These are phyloP conservation scores for Xylota sylvarum DNA, from an alignment of 2,888 invertebrate genomes.

Conservation along the genomic window DNA sequence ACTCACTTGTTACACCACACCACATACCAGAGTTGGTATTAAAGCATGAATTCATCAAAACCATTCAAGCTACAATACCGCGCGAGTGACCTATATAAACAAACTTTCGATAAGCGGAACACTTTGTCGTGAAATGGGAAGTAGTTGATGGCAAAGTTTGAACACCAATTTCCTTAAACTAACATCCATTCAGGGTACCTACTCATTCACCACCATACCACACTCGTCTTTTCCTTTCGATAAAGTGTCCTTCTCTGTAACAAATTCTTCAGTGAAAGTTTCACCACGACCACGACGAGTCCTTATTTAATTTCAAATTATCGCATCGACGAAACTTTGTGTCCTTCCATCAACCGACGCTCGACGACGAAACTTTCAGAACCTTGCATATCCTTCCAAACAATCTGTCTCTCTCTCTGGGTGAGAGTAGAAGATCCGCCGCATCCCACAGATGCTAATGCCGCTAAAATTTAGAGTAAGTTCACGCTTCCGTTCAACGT, in stretches of 20 bases:
- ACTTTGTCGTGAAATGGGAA: not conserved
- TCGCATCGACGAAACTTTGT: slow-evolving; percentile 57
- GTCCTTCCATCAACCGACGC: slow-evolving; percentile 5
- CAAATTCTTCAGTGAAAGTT: slow-evolving; percentile 52
- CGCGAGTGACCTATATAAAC: not conserved
- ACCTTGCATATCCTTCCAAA: slow-evolving; percentile 63
- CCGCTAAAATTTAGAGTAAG: slow-evolving; percentile 55
- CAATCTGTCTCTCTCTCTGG: slow-evolving; percentile 52
- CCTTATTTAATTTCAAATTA: slow-evolving; percentile 75
- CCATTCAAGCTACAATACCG: not conserved
- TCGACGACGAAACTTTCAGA: slow-evolving; percentile 55
- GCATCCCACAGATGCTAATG: slow-evolving; percentile 48
- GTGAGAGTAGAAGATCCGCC: slow-evolving; percentile 26
- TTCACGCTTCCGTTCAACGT: slow-evolving; percentile 63
- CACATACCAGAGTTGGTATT: not conserved
- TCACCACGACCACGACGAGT: slow-evolving; percentile 41
- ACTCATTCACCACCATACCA: not conserved
- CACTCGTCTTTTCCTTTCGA: slow-evolving; percentile 51
- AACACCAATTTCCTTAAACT: slow-evolving; percentile 57
- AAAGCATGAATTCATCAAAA: not conserved
- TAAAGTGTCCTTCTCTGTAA: slow-evolving; percentile 35
- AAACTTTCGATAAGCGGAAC: slow-evolving; percentile 13
- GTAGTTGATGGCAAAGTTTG: slow-evolving; percentile 47
- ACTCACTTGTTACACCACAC: too few species aligned
- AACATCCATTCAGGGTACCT: slow-evolving; percentile 32